These are phyloP conservation scores for Apotomis turbidana DNA, from an alignment of 2,888 invertebrate species.

Conservation along the genomic window DNA sequence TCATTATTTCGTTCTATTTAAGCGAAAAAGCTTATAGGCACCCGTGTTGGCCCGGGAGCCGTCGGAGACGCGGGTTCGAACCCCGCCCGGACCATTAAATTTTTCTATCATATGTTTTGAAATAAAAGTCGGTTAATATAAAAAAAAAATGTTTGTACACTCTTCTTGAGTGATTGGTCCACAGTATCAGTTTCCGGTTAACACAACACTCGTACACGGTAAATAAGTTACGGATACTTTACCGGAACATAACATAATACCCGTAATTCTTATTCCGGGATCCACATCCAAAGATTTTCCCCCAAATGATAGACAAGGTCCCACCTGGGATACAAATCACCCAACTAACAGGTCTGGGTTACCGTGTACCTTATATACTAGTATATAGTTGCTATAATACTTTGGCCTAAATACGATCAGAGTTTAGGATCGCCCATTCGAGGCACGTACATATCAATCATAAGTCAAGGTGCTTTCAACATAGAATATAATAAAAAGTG, in stretches of 20 bases:
- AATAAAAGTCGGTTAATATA: too few relatives aligned
- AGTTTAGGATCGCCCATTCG: conserved; percentile 7
- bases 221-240: too few relatives aligned
- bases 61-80: too few relatives aligned
- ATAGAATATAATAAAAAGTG: conserved; percentile 33
- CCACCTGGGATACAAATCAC: conserved; percentile 16
- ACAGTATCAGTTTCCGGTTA: too few relatives aligned
- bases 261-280: neutral
- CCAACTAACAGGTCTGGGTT: neutral
- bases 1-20: too few relatives aligned
- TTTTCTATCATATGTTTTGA: too few relatives aligned
- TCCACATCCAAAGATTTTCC: conserved; percentile 13
- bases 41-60: too few relatives aligned
- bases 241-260: neutral
- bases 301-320: conserved; percentile 17
- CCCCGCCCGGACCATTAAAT: too few relatives aligned
- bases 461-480: conserved; percentile 33
- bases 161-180: too few relatives aligned
- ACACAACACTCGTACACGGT: too few relatives aligned
- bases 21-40: too few relatives aligned
- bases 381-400: neutral
- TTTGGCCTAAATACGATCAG: neutral
- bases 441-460: conserved; percentile 39
- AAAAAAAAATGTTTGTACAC: too few relatives aligned
- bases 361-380: neutral